These are phyloP conservation scores for Forficula auricularia DNA, from an alignment of 1,140 invertebrate species.

Conservation along the genomic window DNA sequence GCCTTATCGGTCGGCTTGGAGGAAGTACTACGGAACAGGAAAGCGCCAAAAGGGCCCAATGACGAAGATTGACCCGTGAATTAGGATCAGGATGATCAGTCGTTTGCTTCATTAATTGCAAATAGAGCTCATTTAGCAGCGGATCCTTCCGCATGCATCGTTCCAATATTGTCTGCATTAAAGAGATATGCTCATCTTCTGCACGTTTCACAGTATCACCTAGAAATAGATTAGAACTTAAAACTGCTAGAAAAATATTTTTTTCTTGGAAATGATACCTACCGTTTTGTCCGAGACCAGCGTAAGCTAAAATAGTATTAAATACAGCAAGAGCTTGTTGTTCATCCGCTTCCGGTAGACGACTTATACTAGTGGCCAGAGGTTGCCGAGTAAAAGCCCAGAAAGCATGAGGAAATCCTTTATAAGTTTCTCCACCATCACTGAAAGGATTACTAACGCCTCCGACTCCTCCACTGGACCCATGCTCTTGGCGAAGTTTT, in stretches of 20 bases:
- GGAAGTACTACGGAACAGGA: conserved; percentile 77
- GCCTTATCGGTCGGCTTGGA: conserved; percentile 59
- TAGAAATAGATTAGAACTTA: conserved; percentile 2
- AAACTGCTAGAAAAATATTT: not conserved
- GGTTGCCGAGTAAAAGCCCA: conserved; percentile 77
- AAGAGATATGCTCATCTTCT: conserved; percentile 72
- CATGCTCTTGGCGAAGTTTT: conserved; percentile 62
- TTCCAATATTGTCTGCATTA: conserved; percentile 77
- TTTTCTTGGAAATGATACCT: conserved; percentile 4
- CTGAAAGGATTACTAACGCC: conserved; percentile 19
- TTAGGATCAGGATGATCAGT: conserved; percentile 84
- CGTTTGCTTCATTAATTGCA: conserved; percentile 86
- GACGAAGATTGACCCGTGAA: conserved; percentile 66
- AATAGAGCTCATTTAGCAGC: conserved; percentile 74
- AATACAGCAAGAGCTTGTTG: conserved; percentile 66
- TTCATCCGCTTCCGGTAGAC: conserved; percentile 73
- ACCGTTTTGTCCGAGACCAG: conserved; percentile 62
- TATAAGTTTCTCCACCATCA: conserved; percentile 65
- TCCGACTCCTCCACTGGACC: conserved; percentile 25
- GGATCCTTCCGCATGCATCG: conserved; percentile 76
- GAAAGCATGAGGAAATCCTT: conserved; percentile 67
- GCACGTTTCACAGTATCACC: conserved; percentile 38
- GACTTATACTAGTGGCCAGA: conserved; percentile 62
- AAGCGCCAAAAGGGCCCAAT: conserved; percentile 82
- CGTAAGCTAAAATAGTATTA: conserved; percentile 56